A percentile compares a stretch with the other conserved stretches of the same genome.
phyloP scores from a whole-genome alignment of 2,797 vertebrate species.

The Carapus acus region DNA sequence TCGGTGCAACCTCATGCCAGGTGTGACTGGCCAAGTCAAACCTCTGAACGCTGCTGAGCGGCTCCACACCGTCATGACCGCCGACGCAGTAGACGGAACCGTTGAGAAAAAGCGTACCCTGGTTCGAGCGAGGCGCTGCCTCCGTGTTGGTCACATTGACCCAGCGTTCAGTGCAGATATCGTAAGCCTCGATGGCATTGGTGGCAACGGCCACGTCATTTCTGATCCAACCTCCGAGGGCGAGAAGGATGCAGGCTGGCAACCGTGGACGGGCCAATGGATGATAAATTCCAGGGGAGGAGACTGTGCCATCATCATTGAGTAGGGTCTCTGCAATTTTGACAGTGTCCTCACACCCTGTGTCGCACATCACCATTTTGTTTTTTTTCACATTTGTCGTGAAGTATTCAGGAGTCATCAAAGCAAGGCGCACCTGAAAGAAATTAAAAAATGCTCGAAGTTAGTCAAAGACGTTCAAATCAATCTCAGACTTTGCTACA shows the following conservation, averaged over 20 bases:
- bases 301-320: neutral
- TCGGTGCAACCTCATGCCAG: constrained; percentile 17
- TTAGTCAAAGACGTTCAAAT: no score
- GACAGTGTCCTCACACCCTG: neutral
- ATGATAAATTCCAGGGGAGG: neutral
- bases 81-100: constrained; percentile 51
- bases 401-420: constrained; percentile 14
- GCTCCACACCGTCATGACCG: constrained; percentile 68
- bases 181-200: constrained; percentile 73
- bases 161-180: constrained; percentile 72
- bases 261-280: constrained; percentile 63
- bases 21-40: constrained; percentile 9
- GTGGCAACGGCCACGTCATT: constrained; percentile 26
- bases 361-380: neutral
- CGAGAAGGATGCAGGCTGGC: constrained; percentile 71
- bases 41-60: constrained; percentile 53
- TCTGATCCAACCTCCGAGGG: constrained; percentile 72
- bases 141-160: constrained; percentile 59
- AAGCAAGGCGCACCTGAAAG: constrained; percentile 18
- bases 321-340: neutral
- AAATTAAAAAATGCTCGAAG: no score
- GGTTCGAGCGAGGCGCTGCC: constrained; percentile 68
- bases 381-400: constrained; percentile 1
- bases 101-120: constrained; percentile 56
- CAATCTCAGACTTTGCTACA: no score